Evolutionary conservation across 2,797 vertebrate genomes (phyloP).

Genomic region (Euthynnus affinis): DNA sequence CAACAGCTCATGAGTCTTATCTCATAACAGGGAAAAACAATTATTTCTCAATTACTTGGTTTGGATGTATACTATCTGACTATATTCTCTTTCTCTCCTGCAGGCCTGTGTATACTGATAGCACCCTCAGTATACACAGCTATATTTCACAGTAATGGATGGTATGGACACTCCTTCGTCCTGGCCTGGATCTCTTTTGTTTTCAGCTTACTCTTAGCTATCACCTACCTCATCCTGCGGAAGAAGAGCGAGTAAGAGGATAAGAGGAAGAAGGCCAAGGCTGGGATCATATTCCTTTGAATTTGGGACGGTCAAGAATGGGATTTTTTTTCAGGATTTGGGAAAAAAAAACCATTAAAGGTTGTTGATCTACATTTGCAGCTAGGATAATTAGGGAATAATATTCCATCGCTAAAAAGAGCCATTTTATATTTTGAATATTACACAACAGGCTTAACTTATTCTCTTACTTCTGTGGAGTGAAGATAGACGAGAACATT

Average conservation of each 20-base stretch:
- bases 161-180: slow-evolving; percentile 93
- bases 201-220: slow-evolving; percentile 89
- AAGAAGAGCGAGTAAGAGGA: slow-evolving; percentile 85
- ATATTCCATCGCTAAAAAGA: slow-evolving; percentile 57
- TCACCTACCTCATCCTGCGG: slow-evolving; percentile 93
- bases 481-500: neutral
- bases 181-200: slow-evolving; percentile 97
- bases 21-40: slow-evolving; percentile 34
- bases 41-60: slow-evolving; percentile 42
- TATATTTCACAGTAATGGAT: slow-evolving; percentile 78
- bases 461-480: neutral
- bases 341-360: neutral
- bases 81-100: slow-evolving; percentile 17
- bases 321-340: slow-evolving; percentile 29
- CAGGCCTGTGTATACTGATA: slow-evolving; percentile 94
- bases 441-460: slow-evolving; percentile 40
- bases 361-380: slow-evolving; percentile 37
- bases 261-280: slow-evolving; percentile 11
- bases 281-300: slow-evolving; percentile 42
- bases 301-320: slow-evolving; percentile 23
- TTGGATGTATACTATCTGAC: slow-evolving; percentile 20
- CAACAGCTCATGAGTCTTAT: slow-evolving; percentile 6
- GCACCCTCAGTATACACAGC: slow-evolving; percentile 93
- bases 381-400: slow-evolving; percentile 16
- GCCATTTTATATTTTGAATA: slow-evolving; percentile 61